Conservation (phyloP, 2,797 vertebrate genomes). For the Falco peregrinus region DNA sequence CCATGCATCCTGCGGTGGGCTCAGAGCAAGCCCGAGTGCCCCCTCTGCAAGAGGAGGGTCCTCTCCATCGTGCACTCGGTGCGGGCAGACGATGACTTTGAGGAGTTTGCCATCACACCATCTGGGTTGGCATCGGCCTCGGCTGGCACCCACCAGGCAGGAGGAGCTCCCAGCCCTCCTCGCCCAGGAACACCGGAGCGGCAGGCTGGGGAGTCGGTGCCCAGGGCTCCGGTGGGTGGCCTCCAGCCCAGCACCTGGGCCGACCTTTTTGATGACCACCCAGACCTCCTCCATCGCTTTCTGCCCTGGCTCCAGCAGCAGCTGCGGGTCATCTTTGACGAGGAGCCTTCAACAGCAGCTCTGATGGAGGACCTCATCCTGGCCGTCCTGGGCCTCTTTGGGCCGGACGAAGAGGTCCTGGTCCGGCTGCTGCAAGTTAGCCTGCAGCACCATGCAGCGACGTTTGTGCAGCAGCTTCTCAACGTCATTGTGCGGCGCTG, state of each 20-base stretch:
- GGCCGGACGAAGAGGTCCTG: neutral
- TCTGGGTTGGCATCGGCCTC: neutral
- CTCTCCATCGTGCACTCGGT: neutral
- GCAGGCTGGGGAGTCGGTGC: too few species aligned
- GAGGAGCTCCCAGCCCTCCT: too few species aligned
- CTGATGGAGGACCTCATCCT: neutral
- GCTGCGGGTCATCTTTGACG: too few species aligned
- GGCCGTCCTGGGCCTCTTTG: too few species aligned
- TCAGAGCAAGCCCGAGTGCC: neutral
- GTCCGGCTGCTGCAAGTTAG: too few species aligned
- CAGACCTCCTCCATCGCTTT: neutral
- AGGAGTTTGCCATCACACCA: neutral
- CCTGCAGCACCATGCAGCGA: neutral
- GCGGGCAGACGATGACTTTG: neutral
- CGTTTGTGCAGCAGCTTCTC: accelerated
- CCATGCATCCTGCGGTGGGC: neutral
- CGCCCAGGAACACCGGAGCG: too few species aligned
- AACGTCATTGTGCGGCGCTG: accelerated
- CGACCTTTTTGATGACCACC: accelerated
- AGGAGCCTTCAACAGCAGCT: neutral
- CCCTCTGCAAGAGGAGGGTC: too few species aligned
- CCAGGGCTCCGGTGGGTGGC: neutral
- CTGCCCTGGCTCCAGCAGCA: accelerated
- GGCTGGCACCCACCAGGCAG: accelerated
- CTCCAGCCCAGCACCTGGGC: neutral